Evolutionary conservation across 2,797 vertebrate genomes (phyloP).

Genomic region (Gymnoscopelus braueri): DNA sequence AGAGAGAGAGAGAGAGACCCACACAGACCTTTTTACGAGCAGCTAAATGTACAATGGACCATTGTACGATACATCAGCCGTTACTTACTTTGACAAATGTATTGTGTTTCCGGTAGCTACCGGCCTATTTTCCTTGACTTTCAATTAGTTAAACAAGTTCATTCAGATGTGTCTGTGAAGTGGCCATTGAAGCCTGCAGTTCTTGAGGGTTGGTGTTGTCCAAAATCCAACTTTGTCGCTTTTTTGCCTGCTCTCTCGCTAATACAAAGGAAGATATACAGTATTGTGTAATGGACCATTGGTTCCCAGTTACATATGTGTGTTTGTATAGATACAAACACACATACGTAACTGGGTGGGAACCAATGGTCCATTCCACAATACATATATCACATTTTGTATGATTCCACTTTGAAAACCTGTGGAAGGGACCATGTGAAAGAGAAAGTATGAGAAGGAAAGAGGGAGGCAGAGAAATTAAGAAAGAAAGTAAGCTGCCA

Average conservation of each 20-base stretch:
- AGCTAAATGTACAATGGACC: constrained; percentile 38
- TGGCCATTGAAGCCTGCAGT: no score
- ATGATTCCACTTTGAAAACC: no score
- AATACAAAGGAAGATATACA: no score
- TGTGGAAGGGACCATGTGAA: no score
- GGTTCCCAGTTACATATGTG: no score
- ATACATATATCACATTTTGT: no score
- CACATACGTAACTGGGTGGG: no score
- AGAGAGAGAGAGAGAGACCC: not conserved
- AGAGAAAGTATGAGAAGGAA: constrained; percentile 7
- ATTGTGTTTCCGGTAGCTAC: constrained; percentile 33
- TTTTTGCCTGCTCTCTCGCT: not conserved
- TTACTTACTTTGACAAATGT: constrained; percentile 46
- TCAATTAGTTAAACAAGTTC: constrained; percentile 27
- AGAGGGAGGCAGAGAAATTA: not conserved
- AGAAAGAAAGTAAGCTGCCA: not conserved
- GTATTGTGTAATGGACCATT: no score
- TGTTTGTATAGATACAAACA: no score
- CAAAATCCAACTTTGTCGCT: constrained; percentile 9
- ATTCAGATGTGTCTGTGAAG: no score
- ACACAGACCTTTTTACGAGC: constrained; percentile 23
- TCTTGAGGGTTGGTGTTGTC: no score
- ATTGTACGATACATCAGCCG: constrained; percentile 13
- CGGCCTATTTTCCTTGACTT: not conserved
- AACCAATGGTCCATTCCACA: no score